Base-by-base conservation (phyloP, 1,140 invertebrate species). In the Meloidogyne floridensis region DNA sequence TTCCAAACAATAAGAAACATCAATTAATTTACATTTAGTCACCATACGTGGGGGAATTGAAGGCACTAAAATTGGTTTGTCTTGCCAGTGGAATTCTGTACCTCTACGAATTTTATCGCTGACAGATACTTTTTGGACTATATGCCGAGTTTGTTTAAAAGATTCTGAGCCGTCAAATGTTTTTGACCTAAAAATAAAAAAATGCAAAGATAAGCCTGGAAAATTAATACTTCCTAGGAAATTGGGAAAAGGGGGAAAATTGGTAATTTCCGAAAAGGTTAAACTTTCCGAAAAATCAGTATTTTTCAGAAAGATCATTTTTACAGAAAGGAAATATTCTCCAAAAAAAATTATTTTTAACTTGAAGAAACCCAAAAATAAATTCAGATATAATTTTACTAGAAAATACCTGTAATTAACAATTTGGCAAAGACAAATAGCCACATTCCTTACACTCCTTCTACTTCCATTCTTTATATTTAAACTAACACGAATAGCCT, bases 131-230 rank as follows among this genome's bases (percentile, higher is more conserved):
- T 54, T 43, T n/a, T 81, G 59, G n/a, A 88, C 77, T 51, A 56
- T 53, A n/a, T 82, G 47, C 47, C 54, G 73, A n/a, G 79, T 82
- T 0, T 79, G 70, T 82, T 88, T 87, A 18, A 80, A 75, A 70
- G 88, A 84, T 71, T 89, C 87, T n/a, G 81, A 74, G 15, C 88
- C 88, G 11, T 87, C 83, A 80, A 89, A 89, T 54, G 89, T 89
- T 81, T 89, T 89, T 15, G 88, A 88, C 82, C 88, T 89, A 72
- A 78, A 89, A 83, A 51, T 70, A 7, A n/a, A 32, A 32, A 32
- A 13, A 5, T 8, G 15, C 3, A 4, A 18, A 20, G 43, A 32
- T 1, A n/a, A 76, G 5, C 32, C 32, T 71, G 32, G 32, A 32
- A 32, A 32, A 2, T 32, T 32, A 32, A 32, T 32, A 32, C 32